These are phyloP conservation scores for Pteronura brasiliensis DNA, from an alignment of 2,113 vertebrate species.

Conservation along the genomic window DNA sequence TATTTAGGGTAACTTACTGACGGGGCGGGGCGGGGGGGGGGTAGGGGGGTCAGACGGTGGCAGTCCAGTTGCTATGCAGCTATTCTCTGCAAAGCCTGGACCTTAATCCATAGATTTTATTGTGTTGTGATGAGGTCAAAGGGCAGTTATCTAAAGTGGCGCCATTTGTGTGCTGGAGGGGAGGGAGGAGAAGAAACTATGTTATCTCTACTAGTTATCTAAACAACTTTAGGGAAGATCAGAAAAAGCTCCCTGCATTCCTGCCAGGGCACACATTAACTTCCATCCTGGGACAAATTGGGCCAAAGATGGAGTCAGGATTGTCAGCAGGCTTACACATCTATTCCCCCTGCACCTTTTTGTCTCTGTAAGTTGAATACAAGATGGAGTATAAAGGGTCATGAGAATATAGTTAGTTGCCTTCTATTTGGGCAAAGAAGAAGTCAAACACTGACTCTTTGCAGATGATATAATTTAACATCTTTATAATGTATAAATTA, in stretches of 20 bases:
- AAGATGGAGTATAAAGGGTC: background rate
- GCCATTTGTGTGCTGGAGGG: background rate
- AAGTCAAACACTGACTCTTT: too few species aligned
- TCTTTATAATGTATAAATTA: slow-evolving; percentile 15
- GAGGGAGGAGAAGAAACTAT: background rate
- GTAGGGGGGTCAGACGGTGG: background rate
- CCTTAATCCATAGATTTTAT: background rate
- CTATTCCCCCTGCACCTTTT: background rate
- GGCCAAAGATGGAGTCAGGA: background rate
- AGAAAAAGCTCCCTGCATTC: background rate
- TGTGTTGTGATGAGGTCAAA: background rate
- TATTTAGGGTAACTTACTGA: background rate
- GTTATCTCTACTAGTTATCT: background rate
- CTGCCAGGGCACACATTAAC: background rate
- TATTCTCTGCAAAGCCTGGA: background rate
- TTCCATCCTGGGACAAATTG: background rate
- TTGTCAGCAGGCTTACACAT: background rate
- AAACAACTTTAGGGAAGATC: background rate
- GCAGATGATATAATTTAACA: background rate
- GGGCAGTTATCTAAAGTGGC: background rate
- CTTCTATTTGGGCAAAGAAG: background rate
- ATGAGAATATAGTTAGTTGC: background rate
- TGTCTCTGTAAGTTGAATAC: background rate
- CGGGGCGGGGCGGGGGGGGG: background rate
- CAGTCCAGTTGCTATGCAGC: background rate